These are phyloP conservation scores for Megaptera novaeangliae DNA, from an alignment of 2,113 vertebrate genomes.

Conservation along the genomic window DNA sequence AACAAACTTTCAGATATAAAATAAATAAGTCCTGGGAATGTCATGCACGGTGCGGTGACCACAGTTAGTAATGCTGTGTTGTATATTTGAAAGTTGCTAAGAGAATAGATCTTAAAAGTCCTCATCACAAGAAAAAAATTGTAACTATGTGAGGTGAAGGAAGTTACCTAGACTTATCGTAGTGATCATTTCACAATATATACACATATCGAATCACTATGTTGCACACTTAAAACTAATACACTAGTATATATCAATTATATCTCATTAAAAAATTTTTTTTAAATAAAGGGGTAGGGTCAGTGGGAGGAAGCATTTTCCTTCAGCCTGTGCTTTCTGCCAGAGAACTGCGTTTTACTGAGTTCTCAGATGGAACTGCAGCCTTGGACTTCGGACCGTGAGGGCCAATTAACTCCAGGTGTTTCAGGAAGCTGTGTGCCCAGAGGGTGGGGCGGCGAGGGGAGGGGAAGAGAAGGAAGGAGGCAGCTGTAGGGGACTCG, in stretches of 20 bases:
- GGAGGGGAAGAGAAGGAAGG: neutral
- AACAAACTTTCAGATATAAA: neutral
- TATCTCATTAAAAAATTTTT: neutral
- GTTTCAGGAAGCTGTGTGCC: neutral
- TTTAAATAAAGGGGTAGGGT: neutral
- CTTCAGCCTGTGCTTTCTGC: neutral
- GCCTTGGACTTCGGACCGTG: neutral
- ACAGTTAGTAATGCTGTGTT: neutral
- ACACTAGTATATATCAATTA: neutral
- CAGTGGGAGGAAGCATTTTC: neutral
- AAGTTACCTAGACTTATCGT: neutral
- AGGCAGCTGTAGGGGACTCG: neutral
- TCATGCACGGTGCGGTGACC: neutral
- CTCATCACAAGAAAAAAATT: neutral
- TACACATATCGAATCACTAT: neutral
- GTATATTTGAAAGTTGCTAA: neutral
- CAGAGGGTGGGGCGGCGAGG: fast-evolving
- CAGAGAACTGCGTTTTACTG: neutral
- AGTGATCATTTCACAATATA: neutral
- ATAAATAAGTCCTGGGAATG: neutral
- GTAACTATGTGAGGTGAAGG: neutral
- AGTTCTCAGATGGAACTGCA: neutral
- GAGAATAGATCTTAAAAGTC: neutral
- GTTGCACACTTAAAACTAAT: neutral
- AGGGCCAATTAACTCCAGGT: neutral